Base-by-base conservation (phyloP, 2,888 invertebrate species). In the Drosophila siamana region DNA sequence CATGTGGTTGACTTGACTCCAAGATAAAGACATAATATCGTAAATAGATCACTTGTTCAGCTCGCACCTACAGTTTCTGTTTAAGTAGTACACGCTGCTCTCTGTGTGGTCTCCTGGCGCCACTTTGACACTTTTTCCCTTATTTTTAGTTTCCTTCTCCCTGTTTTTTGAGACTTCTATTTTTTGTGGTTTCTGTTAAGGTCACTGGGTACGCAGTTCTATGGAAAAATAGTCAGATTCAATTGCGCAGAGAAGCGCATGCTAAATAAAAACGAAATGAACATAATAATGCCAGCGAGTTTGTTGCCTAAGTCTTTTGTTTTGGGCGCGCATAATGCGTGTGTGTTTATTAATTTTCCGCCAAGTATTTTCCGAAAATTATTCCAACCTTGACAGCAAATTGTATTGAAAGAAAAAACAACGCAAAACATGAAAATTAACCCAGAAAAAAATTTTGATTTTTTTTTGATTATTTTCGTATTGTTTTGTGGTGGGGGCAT, bases 371-470 rank as follows among this genome's bases (percentile, higher is more conserved):
- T 75, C 61, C 64, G 80, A 87, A 90, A 90, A 91, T 91, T 90
- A 90, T 90, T 86, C 89, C 81, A 81, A 81, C 90, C 90, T 90
- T 90, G 90, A 86, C 90, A 89, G 90, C 90, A 90, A 91, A 88
- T 74, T 51, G 47, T 57, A 61, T 78, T 69, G 63, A 78, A 74
- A 56, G 41, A 41, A 41, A 54, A 57, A 78, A 78, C 15, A 47
- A 59, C 60, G 60, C 19, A 54, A 54, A 74, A 69, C 69, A 76
- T 73, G 52, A 76, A 78, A 79, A 75, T 77, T 75, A 75, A 77
- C 75, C 78, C 78, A 75, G 75, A 75, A 74, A 74, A 74, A 72
- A 61, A 68, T 57, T 76, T 36, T 40, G 57, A 56, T 56, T 47
- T 64, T 64, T 44, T 60, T 69, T 43, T 9, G 48, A 50, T 43